Evolutionary conservation across 2,113 vertebrate genomes (phyloP).

Genomic region (Axis porcinus): DNA sequence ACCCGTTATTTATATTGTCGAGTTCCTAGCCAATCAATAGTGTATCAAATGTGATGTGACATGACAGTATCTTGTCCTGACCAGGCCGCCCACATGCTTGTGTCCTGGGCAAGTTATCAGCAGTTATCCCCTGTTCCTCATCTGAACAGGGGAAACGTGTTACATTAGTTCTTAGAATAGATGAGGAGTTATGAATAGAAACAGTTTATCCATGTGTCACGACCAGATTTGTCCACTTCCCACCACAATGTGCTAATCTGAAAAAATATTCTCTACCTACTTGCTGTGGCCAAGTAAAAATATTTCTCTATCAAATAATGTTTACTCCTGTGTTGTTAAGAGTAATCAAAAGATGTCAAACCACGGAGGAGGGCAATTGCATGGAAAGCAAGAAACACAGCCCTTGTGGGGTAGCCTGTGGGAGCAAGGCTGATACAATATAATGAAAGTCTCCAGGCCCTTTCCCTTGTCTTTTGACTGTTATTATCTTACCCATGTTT

Average conservation of each 20-base stretch:
- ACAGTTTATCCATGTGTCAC: background rate
- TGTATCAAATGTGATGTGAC: background rate
- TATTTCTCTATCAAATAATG: background rate
- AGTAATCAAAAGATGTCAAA: background rate
- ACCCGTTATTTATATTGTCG: rapidly evolving
- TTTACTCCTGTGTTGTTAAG: background rate
- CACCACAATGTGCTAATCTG: background rate
- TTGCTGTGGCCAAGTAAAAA: background rate
- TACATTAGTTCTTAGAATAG: background rate
- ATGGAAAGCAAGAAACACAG: background rate
- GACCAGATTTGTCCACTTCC: background rate
- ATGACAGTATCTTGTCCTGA: background rate
- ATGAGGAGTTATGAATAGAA: background rate
- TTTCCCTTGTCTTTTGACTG: background rate
- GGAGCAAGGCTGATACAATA: background rate
- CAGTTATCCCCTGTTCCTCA: background rate
- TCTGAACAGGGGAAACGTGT: background rate
- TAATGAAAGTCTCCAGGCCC: background rate
- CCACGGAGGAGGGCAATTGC: background rate
- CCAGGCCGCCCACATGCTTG: background rate
- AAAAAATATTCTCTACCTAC: background rate
- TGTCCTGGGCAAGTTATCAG: background rate
- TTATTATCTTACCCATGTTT: background rate
- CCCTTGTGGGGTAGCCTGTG: background rate
- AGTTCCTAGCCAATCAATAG: background rate